These are phyloP conservation scores for Ooceraea biroi DNA, from an alignment of 1,140 invertebrate genomes.

Conservation along the genomic window DNA sequence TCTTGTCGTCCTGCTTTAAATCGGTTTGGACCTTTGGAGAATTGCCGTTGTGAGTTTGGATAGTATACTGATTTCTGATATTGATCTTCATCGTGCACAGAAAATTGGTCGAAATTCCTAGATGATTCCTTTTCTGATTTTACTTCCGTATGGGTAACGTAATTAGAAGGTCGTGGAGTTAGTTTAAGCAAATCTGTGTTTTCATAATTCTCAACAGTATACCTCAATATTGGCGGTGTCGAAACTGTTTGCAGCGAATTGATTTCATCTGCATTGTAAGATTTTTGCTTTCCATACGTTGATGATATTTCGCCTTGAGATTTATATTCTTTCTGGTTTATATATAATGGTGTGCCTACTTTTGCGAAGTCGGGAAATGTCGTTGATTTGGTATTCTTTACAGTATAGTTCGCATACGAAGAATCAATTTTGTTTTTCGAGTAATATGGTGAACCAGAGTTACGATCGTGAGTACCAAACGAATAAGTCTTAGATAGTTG, in stretches of 20 bases:
- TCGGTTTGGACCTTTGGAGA: not conserved
- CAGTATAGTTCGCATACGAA: not conserved
- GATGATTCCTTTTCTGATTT: not conserved
- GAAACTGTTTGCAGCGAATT: conserved; percentile 45
- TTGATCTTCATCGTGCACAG: not conserved
- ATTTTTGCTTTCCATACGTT: not conserved
- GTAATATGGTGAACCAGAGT: conserved; percentile 8
- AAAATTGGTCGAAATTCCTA: not conserved
- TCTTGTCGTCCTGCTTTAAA: conserved; percentile 25
- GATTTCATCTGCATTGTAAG: conserved; percentile 53
- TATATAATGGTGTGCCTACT: conserved; percentile 39
- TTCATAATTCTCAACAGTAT: not conserved
- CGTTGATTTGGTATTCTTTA: conserved; percentile 20
- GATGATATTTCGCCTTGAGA: conserved; percentile 25
- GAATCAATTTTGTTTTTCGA: conserved; percentile 12
- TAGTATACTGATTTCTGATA: conserved; percentile 42
- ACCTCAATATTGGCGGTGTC: conserved; percentile 1
- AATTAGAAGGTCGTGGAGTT: not conserved
- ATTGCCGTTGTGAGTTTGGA: conserved; percentile 18
- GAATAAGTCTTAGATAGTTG: conserved; percentile 20
- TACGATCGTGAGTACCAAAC: conserved; percentile 2
- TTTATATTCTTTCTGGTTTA: not conserved
- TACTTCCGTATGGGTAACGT: not conserved
- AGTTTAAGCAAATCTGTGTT: not conserved
- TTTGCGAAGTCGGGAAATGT: conserved; percentile 7